phyloP scores from a whole-genome alignment of 2,888 invertebrate species.

The Prosapia bicincta region DNA sequence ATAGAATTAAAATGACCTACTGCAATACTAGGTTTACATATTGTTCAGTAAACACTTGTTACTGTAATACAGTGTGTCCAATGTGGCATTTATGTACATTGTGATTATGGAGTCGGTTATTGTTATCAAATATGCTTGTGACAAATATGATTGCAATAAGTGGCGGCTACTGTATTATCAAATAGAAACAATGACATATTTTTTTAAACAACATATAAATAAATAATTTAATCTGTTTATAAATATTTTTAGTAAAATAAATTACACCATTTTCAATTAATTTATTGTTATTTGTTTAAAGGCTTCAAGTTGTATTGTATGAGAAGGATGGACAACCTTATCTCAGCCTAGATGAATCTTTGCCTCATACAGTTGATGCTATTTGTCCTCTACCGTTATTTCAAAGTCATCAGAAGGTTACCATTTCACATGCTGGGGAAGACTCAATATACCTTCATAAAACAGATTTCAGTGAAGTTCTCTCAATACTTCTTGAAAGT shows the following conservation, averaged over 20 bases:
- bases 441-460: conserved; percentile 62
- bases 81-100: too few species aligned
- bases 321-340: conserved; percentile 44
- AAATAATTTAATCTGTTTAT: background rate
- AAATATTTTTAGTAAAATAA: conserved; percentile 3
- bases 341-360: conserved; percentile 48
- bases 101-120: too few species aligned
- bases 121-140: too few species aligned
- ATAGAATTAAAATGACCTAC: too few species aligned
- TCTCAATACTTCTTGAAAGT: conserved; percentile 50
- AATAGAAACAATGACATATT: background rate
- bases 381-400: conserved; percentile 63
- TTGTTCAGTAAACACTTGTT: too few species aligned
- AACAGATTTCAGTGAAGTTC: conserved; percentile 48
- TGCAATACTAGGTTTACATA: too few species aligned
- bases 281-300: conserved; percentile 49
- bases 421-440: conserved; percentile 56
- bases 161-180: too few species aligned
- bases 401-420: conserved; percentile 56
- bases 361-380: conserved; percentile 42
- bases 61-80: too few species aligned
- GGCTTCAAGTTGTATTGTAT: conserved; percentile 64
- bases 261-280: too few species aligned
- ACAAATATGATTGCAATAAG: too few species aligned
- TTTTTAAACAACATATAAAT: too few species aligned